Percentiles rank a stretch among this genome's conserved stretches.
Conservation (phyloP, 2,113 vertebrate species). For the Mormyrus lacerda region DNA sequence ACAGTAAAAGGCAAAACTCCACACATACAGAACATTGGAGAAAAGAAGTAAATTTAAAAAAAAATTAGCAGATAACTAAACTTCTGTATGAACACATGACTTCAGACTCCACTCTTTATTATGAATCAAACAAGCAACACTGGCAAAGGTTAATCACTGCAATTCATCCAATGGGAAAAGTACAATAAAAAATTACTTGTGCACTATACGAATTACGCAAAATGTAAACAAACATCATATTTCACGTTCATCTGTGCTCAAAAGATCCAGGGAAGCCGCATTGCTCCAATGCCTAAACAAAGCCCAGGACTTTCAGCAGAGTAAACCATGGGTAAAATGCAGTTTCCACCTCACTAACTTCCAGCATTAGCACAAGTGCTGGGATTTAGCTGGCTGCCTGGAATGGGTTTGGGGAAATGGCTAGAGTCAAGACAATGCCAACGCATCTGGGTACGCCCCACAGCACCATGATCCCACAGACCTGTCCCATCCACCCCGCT, state of each 20-base stretch:
- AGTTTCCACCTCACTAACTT: not conserved
- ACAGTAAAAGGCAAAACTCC: not conserved
- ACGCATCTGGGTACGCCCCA: not conserved
- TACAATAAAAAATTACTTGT: not conserved
- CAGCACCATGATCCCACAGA: not conserved
- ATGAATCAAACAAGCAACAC: not conserved
- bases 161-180: not conserved
- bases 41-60: not conserved
- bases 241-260: not conserved
- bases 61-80: not conserved
- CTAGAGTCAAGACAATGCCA: not conserved
- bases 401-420: not conserved
- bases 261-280: not conserved
- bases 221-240: slow-evolving; percentile 1
- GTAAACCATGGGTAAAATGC: not conserved
- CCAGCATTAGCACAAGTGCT: not conserved
- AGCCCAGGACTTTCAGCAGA: not conserved
- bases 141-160: not conserved
- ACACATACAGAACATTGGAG: not conserved
- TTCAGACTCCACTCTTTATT: not conserved
- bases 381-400: not conserved
- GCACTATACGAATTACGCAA: not conserved
- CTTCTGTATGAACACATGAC: not conserved
- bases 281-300: not conserved
- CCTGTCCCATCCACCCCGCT: not conserved